These are phyloP conservation scores for Harpalus rufipes DNA, from an alignment of 2,888 invertebrate genomes.

Conservation along the genomic window DNA sequence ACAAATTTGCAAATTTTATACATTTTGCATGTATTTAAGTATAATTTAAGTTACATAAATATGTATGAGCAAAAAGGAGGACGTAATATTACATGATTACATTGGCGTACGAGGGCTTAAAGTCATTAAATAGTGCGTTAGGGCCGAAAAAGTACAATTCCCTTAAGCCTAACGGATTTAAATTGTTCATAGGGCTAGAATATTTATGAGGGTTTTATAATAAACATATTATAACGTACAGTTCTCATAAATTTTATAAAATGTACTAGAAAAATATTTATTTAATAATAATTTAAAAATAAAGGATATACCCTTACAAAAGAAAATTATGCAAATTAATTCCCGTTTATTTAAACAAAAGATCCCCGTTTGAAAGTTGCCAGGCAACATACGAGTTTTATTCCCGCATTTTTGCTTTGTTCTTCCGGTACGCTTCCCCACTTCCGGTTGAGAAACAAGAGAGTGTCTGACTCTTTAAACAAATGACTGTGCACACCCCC, in stretches of 20 bases:
- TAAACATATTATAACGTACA: not conserved
- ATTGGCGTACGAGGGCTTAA: not conserved
- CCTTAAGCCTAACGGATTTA: not conserved
- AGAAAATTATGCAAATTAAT: not conserved
- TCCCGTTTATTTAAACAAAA: not conserved
- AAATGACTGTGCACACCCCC: slow-evolving; percentile 35
- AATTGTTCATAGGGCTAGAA: not conserved
- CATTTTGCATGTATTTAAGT: not conserved
- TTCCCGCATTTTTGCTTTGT: slow-evolving; percentile 17
- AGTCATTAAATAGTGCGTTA: not conserved
- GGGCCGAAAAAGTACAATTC: not conserved
- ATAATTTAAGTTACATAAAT: not conserved
- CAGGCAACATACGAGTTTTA: not conserved
- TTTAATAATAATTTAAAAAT: not conserved
- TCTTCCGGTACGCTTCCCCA: slow-evolving; percentile 29
- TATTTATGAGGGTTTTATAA: not conserved
- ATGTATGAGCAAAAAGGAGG: not conserved
- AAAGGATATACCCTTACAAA: not conserved
- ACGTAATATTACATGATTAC: not conserved
- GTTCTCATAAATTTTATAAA: no score
- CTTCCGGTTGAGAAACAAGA: slow-evolving; percentile 32
- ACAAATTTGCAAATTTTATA: slow-evolving; percentile 1
- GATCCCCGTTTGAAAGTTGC: not conserved
- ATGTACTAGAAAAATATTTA: no score
- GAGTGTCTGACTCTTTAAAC: slow-evolving; percentile 39